Evolutionary conservation across 2,888 invertebrate species (phyloP), one percentile per base, ranked within the genome.

Genomic region (Nephrotoma appendiculata): DNA sequence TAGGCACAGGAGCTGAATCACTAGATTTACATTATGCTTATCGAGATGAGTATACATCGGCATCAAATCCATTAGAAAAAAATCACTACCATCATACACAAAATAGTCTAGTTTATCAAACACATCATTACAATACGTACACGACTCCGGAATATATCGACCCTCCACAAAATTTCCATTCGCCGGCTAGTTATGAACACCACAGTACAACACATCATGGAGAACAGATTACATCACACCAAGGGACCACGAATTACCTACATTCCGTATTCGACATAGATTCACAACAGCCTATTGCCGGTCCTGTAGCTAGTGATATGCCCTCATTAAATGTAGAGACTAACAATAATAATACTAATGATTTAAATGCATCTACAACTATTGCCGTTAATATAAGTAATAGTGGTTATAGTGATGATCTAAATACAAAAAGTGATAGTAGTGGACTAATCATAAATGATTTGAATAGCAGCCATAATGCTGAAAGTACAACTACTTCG

Each of bases 1-100:
- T 83, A 6, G 52, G 86, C 6, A n/a, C 86, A 4, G 19, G 41
- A 42, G 84, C 11, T 43, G 85, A 88, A 43, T 87, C 88, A 84
- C 57, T 88, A 12, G 88, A 89, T 87, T 87, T 89, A 48, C 87
- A 88, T 45, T 89, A 88, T 87, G 87, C 88, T 52, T 88, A 88
- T 86, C 87, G 88, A 48, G 88, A 88, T 83, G 88, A 88, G 5
- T 88, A 43, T 86, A 11, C 87, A 11, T 71, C 44, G 7, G 45
- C 42, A 44, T 6, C 85, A 85, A 84, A 84, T n/a, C n/a, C 43
- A n/a, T 42, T 84, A 42, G 84, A 84, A 6, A 41, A 41, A 42
- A 84, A n/a, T 31, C 84, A 15, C 7, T 84, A 42, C 42, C 41
- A 84, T 42, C 84, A 84, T 84, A 12, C 41, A 2, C 42, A 41